These are phyloP conservation scores for Scomber colias DNA, from an alignment of 2,113 vertebrate genomes.

Conservation along the genomic window DNA sequence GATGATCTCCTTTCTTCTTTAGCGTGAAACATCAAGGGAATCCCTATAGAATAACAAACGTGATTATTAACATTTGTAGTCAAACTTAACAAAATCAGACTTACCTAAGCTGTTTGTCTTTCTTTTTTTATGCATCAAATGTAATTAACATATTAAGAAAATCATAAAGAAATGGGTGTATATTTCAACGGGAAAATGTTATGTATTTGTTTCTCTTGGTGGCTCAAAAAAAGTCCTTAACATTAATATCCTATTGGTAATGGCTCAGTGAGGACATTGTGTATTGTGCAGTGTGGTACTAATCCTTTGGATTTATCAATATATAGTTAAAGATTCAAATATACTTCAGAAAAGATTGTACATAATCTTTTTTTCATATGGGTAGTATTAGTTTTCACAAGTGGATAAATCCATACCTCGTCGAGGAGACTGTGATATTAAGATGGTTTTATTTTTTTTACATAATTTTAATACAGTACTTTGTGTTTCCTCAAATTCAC, in stretches of 20 bases:
- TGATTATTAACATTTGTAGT: background rate
- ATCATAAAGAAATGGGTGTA: background rate
- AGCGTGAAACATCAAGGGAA: conserved; percentile 21
- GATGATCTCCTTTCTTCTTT: conserved; percentile 31
- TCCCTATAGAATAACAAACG: conserved; percentile 62
- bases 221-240: conserved; percentile 15
- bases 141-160: conserved; percentile 43
- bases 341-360: conserved; percentile 27
- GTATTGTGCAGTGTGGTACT: conserved; percentile 41
- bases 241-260: conserved; percentile 20
- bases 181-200: conserved; percentile 21
- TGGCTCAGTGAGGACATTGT: conserved; percentile 49
- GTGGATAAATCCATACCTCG: conserved; percentile 27
- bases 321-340: conserved; percentile 25
- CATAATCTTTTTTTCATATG: background rate
- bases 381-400: conserved; percentile 14
- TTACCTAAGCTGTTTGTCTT: background rate
- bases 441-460: conserved; percentile 39
- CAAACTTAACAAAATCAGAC: background rate
- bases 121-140: background rate
- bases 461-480: conserved; percentile 39
- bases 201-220: background rate
- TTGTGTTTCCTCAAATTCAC: conserved; percentile 24
- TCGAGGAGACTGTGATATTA: conserved; percentile 25
- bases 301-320: conserved; percentile 58